phyloP scores from a whole-genome alignment of 1,140 invertebrate genomes.

The Meloidogyne exigua region DNA sequence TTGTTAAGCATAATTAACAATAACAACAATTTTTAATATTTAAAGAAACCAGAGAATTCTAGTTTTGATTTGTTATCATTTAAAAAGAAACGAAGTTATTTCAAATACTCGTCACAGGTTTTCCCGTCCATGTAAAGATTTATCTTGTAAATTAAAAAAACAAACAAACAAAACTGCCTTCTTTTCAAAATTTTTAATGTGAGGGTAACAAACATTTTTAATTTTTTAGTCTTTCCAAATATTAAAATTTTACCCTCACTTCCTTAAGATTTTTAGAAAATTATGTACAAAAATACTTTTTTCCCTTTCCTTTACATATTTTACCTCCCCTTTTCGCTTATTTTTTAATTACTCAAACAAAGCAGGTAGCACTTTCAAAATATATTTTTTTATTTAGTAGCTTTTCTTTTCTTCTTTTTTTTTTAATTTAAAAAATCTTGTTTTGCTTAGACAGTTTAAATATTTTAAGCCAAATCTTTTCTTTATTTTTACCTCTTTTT shows the following conservation, averaged over 20 bases:
- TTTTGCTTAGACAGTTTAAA: not conserved
- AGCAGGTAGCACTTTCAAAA: not conserved
- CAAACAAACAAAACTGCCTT: not conserved
- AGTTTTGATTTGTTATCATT: too few relatives aligned
- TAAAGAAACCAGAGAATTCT: not conserved
- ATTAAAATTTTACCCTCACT: too few relatives aligned
- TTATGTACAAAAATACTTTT: not conserved
- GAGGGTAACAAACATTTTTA: too few relatives aligned
- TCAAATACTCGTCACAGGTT: not conserved
- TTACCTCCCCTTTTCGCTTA: slow-evolving; percentile 6
- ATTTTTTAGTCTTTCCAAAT: too few relatives aligned
- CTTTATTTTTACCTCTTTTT: not conserved
- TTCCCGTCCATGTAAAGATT: not conserved
- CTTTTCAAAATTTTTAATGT: not conserved
- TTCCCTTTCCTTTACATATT: not conserved
- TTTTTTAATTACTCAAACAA: slow-evolving; percentile 4
- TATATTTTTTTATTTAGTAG: too few relatives aligned
- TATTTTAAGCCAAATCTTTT: not conserved
- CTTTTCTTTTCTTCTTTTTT: not conserved
- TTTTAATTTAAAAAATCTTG: not conserved
- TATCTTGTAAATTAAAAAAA: not conserved
- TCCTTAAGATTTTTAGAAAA: too few relatives aligned
- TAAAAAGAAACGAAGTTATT: not conserved
- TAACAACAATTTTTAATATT: not conserved
- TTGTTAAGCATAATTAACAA: too few relatives aligned